Evolutionary conservation across 2,888 invertebrate genomes (phyloP).

Genomic region (Halocaridina rubra): DNA sequence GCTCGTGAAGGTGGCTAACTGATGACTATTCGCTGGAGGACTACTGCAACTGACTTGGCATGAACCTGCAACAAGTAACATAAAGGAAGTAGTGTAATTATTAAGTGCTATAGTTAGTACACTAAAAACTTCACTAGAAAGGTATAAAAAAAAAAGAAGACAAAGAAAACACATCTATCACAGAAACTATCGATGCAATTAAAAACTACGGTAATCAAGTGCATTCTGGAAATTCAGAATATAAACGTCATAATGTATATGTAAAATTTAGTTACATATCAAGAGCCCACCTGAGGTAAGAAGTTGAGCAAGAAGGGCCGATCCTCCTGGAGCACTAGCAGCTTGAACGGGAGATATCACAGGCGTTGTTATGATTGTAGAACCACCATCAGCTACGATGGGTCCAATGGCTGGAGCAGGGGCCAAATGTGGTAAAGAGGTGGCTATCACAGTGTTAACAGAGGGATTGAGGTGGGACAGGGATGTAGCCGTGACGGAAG

Average conservation of each 20-base stretch:
- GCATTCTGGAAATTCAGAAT: no score
- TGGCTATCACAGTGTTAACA: constrained; percentile 12
- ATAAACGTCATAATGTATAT: no score
- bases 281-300: constrained; percentile 51
- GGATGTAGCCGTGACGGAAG: constrained; percentile 10
- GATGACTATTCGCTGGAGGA: not conserved
- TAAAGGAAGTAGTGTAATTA: no score
- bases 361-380: constrained; percentile 5
- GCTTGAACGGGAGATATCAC: constrained; percentile 22
- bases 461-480: not conserved
- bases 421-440: constrained; percentile 26
- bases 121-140: no score
- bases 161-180: no score
- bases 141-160: no score
- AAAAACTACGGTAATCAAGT: no score
- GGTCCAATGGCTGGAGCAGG: not conserved
- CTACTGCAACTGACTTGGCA: constrained; percentile 21
- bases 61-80: constrained; percentile 33
- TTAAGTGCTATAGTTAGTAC: no score
- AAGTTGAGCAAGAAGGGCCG: constrained; percentile 47
- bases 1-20: not conserved
- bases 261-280: no score
- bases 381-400: not conserved
- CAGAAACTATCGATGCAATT: no score
- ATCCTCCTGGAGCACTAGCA: not conserved